phyloP scores from a whole-genome alignment of 2,797 vertebrate genomes.

The Glossophaga mutica region DNA sequence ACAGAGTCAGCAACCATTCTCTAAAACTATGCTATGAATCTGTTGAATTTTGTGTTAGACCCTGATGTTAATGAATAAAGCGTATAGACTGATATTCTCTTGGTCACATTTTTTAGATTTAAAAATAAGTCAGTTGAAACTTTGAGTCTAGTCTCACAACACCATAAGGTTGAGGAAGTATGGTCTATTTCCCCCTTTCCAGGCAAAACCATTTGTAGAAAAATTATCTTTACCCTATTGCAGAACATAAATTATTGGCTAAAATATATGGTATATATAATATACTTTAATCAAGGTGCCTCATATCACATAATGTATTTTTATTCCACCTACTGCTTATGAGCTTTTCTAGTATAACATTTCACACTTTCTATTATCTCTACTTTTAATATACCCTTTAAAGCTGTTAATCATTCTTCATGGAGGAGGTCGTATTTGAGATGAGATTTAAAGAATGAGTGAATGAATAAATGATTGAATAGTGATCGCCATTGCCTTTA shows the following conservation, averaged over 20 bases:
- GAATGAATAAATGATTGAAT: constrained; percentile 35
- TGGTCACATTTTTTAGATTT: not conserved
- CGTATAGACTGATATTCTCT: not conserved
- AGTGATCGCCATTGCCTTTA: not conserved
- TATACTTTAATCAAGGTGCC: not conserved
- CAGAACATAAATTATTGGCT: not conserved
- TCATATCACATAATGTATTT: not conserved
- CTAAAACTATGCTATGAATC: not conserved
- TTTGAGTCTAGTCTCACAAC: not conserved
- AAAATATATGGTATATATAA: not conserved
- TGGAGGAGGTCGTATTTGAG: not conserved
- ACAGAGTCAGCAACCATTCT: not conserved
- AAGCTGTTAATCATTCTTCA: not conserved
- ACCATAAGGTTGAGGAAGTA: not conserved
- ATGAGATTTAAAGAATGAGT: not conserved
- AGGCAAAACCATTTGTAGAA: not conserved
- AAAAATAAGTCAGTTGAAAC: not conserved
- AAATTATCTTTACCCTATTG: not conserved
- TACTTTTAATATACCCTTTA: not conserved
- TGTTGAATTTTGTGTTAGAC: not conserved
- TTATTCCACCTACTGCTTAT: not conserved
- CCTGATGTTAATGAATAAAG: not conserved
- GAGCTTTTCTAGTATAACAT: not conserved
- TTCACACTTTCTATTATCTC: not conserved
- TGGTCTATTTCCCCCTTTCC: not conserved